These are phyloP conservation scores for Drosophila varians DNA, from an alignment of 1,140 invertebrate genomes.

Conservation along the genomic window DNA sequence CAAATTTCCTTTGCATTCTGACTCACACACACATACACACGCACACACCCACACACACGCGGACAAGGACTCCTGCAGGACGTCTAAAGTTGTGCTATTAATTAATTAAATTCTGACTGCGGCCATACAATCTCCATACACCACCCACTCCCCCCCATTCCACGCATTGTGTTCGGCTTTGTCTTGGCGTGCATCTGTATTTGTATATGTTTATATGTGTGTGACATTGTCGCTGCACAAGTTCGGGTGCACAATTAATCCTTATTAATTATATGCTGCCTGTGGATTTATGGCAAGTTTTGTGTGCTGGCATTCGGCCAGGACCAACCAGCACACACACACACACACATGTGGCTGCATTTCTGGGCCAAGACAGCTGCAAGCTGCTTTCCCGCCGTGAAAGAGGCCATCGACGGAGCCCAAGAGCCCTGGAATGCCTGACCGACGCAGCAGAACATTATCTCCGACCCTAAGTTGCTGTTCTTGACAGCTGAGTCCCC, in stretches of 20 bases:
- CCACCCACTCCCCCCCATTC: slow-evolving; percentile 2
- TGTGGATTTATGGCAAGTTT: slow-evolving; percentile 76
- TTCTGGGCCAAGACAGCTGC: slow-evolving; percentile 57
- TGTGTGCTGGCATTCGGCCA: slow-evolving; percentile 74
- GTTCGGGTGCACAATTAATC: slow-evolving; percentile 77
- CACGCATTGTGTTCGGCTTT: slow-evolving; percentile 9
- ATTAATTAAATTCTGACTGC: slow-evolving; percentile 77
- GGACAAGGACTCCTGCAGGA: slow-evolving; percentile 15
- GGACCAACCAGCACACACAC: slow-evolving; percentile 29
- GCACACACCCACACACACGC: slow-evolving; percentile 4
- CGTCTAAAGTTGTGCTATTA: slow-evolving; percentile 74
- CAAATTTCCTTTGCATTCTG: slow-evolving; percentile 33
- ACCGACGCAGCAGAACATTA: slow-evolving; percentile 16
- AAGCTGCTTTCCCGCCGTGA: slow-evolving; percentile 33
- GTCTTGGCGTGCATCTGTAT: slow-evolving; percentile 3
- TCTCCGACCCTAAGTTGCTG: slow-evolving; percentile 12
- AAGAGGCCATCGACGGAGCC: slow-evolving; percentile 49
- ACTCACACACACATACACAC: not conserved
- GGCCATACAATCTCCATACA: slow-evolving; percentile 11
- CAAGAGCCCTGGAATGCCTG: not conserved
- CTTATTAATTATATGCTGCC: slow-evolving; percentile 78
- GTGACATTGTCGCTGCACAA: slow-evolving; percentile 52
- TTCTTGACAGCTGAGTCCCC: slow-evolving; percentile 61
- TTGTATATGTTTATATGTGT: slow-evolving; percentile 5
- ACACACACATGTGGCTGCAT: slow-evolving; percentile 21